These are phyloP conservation scores for Steinernema khuongi DNA, from an alignment of 1,140 invertebrate species.

Conservation along the genomic window DNA sequence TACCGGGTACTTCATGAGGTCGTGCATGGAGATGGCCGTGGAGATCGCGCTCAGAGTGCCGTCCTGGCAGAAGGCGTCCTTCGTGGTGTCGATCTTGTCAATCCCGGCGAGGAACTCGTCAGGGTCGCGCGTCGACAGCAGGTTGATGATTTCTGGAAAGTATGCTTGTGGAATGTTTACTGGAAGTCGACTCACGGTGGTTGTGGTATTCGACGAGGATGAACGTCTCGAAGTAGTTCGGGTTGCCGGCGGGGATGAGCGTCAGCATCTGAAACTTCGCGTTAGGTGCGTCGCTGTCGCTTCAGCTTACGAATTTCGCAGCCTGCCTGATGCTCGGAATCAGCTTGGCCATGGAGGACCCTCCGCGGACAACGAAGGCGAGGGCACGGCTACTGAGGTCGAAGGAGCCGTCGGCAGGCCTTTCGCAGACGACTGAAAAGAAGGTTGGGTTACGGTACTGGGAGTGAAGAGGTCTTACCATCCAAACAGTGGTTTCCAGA, in stretches of 20 bases:
- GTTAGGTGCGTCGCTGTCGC: background rate
- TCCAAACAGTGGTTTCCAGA: constrained; percentile 28
- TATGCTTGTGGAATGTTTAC: background rate
- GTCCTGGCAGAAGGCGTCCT: constrained; percentile 26
- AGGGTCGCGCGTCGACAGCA: background rate
- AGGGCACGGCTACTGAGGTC: constrained; percentile 11
- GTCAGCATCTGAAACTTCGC: constrained; percentile 15
- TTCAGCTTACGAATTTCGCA: background rate
- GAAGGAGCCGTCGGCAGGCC: constrained; percentile 22
- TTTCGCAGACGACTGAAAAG: background rate
- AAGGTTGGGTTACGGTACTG: background rate
- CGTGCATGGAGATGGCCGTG: background rate
- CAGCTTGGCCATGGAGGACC: constrained; percentile 21
- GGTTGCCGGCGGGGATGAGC: constrained; percentile 1
- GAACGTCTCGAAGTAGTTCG: constrained; percentile 24
- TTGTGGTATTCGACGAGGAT: constrained; percentile 29
- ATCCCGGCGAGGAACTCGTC: constrained; percentile 15
- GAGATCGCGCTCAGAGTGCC: constrained; percentile 17
- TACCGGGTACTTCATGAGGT: constrained; percentile 23
- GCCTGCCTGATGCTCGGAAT: background rate
- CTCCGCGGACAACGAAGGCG: constrained; percentile 26
- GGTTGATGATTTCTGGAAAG: constrained; percentile 9
- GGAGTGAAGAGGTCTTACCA: background rate
- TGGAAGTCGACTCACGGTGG: background rate
- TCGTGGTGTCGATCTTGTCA: constrained; percentile 14